A percentile compares a stretch with the other conserved stretches of the same genome.
phyloP scores from a whole-genome alignment of 2,888 invertebrate species.

The Athrips mouffetella region DNA sequence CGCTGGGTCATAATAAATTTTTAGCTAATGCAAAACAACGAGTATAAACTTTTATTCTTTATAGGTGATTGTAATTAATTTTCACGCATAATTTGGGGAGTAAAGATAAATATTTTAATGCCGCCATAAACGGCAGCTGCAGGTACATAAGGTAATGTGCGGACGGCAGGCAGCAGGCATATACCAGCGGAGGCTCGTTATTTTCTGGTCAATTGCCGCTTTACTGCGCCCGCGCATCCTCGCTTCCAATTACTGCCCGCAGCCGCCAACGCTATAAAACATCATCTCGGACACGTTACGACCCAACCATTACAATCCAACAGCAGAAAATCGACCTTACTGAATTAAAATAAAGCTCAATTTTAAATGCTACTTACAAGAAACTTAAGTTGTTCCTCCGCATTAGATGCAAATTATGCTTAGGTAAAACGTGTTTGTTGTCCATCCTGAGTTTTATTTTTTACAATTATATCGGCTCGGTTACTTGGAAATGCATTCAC shows the following conservation, averaged over 20 bases:
- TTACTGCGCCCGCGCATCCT: conserved; percentile 76
- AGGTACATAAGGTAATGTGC: conserved; percentile 43
- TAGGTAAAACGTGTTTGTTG: conserved; percentile 76
- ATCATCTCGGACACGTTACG: conserved; percentile 29
- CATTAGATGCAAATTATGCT: conserved; percentile 70
- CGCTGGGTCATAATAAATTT: background rate
- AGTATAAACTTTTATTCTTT: conserved; percentile 1
- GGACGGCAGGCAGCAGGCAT: background rate
- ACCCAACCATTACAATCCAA: conserved; percentile 28
- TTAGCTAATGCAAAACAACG: background rate
- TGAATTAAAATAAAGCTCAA: conserved; percentile 6
- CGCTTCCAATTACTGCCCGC: conserved; percentile 74
- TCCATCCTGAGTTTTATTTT: conserved; percentile 72
- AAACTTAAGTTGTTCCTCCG: conserved; percentile 23
- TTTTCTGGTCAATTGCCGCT: conserved; percentile 78
- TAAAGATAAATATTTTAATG: conserved; percentile 47
- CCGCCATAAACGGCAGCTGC: conserved; percentile 63
- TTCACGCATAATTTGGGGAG: conserved; percentile 32
- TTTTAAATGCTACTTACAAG: conserved; percentile 10
- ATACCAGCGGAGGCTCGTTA: conserved; percentile 58
- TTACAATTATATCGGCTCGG: conserved; percentile 74
- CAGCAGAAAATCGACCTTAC: conserved; percentile 29
- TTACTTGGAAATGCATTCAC: conserved; percentile 77
- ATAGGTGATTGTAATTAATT: conserved; percentile 24
- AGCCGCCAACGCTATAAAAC: conserved; percentile 74